Evolutionary conservation across 2,888 invertebrate genomes (phyloP).

Genomic region (Sycophila texana): DNA sequence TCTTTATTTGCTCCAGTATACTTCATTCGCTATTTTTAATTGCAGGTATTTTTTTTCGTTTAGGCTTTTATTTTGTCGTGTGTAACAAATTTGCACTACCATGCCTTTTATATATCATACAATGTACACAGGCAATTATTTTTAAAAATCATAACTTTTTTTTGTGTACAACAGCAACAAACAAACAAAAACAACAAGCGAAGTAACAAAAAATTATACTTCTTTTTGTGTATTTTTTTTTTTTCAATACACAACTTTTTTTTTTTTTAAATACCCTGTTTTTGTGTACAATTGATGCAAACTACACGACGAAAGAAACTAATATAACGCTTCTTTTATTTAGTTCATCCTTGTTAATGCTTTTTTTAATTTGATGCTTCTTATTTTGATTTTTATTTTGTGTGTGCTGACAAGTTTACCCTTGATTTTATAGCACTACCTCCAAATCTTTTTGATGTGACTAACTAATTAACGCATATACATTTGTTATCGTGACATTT

Average conservation of each 20-base stretch:
- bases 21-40: conserved; percentile 58
- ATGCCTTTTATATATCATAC: conserved; percentile 31
- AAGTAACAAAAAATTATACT: conserved; percentile 30
- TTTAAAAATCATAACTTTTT: conserved; percentile 24
- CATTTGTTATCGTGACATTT: too few species aligned
- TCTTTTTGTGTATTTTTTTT: conserved; percentile 26
- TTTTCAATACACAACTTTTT: conserved; percentile 3
- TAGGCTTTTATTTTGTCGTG: conserved; percentile 57
- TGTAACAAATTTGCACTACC: conserved; percentile 56
- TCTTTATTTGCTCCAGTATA: conserved; percentile 58
- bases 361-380: conserved; percentile 53
- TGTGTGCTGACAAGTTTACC: conserved; percentile 49
- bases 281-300: conserved; percentile 36
- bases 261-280: not conserved
- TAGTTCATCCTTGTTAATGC: conserved; percentile 53
- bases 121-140: conserved; percentile 31
- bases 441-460: conserved; percentile 41
- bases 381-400: conserved; percentile 51
- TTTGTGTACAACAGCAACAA: conserved; percentile 18
- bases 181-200: conserved; percentile 17
- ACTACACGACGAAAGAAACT: conserved; percentile 56
- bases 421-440: conserved; percentile 13
- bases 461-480: not conserved
- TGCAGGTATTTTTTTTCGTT: conserved; percentile 57
- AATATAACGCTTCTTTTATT: conserved; percentile 55